Percentiles rank a stretch among this genome's conserved stretches.
Conservation (phyloP, 2,797 vertebrate genomes). For the Botia almorhae region DNA sequence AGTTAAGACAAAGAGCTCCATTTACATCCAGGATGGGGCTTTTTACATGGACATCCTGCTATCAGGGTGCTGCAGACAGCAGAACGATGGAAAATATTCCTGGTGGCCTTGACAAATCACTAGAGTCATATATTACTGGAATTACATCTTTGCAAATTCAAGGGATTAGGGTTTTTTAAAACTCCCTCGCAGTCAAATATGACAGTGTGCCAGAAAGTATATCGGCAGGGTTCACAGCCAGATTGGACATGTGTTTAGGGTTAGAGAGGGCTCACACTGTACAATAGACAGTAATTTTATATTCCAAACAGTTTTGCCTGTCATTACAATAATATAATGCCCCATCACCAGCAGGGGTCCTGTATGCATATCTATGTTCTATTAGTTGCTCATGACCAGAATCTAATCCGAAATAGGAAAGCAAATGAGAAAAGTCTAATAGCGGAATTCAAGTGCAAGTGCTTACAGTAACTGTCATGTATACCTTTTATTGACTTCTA, state of each 20-base stretch:
- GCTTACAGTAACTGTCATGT: neutral
- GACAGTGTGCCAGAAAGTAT: slow-evolving; percentile 42
- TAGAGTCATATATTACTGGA: slow-evolving; percentile 50
- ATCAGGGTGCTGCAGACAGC: slow-evolving; percentile 34
- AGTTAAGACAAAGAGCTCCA: slow-evolving; percentile 50
- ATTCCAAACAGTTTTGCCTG: slow-evolving; percentile 28
- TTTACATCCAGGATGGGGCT: slow-evolving; percentile 30
- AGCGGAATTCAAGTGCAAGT: slow-evolving; percentile 5
- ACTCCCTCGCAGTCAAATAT: slow-evolving; percentile 48
- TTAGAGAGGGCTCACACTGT: slow-evolving; percentile 32
- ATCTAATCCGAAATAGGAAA: neutral
- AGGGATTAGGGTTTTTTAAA: slow-evolving; percentile 57
- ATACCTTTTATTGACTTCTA: neutral
- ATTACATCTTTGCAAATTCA: slow-evolving; percentile 51
- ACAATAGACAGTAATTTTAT: slow-evolving; percentile 37
- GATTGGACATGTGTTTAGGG: slow-evolving; percentile 46
- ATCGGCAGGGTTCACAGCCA: slow-evolving; percentile 42
- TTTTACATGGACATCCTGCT: slow-evolving; percentile 42
- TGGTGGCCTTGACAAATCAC: slow-evolving; percentile 52
- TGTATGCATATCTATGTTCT: neutral
- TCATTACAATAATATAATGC: slow-evolving; percentile 33
- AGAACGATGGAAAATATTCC: slow-evolving; percentile 39
- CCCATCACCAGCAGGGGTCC: slow-evolving; percentile 12
- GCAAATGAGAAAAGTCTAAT: neutral
- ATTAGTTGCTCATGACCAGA: neutral